Evolutionary conservation across 2,113 vertebrate genomes (phyloP), one percentile per base, ranked within the genome.

Genomic region (Vanacampus margaritifer): DNA sequence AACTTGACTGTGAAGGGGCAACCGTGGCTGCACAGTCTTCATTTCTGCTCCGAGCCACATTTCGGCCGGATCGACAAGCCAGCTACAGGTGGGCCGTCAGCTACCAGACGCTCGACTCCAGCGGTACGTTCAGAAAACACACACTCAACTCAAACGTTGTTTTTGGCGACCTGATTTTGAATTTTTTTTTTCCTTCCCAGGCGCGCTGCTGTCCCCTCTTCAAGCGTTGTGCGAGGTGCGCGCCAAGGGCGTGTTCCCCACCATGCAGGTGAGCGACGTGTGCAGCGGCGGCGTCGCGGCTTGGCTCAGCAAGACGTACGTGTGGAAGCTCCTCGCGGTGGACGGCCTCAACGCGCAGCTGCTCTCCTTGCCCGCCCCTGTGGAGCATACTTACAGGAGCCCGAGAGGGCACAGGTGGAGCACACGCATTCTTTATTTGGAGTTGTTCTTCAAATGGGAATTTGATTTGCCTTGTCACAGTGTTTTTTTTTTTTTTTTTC

Each of bases 261-360:
- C 73, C 0, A 74, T 98, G 37, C 76, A 92, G 74, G 75, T 95
- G 74, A 58, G 83, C 7, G 94, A 95, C 16, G 89, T 77, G 12
- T 90, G 84, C 17, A 71, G 91, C 24, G 67, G 81, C 35, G 94
- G 95, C 57, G 90, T 91, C 0, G 74, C 89, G 0, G 65, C 78
- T 0, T 79, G 87, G 17, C 88, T 96, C 80, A 91, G 89, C 84
- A 96, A 91, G 64, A 39, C 77, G 32, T 90, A 91, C 21, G 89
- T 98, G 9, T 95, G 96, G 95, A 78, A 54, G 10, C 94, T 97
- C 61, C 93, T 98, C 63, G 94, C 94, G 67, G 79, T 99, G 81
- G 91, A 94, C n/a, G 75, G 19, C 5, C 77, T 98, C 72, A 99
- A 98, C 61, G 65, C 88, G 41, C 91, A 90, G 78, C 82, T 98